phyloP scores from a whole-genome alignment of 2,113 vertebrate genomes.

The Leuciscus idus region DNA sequence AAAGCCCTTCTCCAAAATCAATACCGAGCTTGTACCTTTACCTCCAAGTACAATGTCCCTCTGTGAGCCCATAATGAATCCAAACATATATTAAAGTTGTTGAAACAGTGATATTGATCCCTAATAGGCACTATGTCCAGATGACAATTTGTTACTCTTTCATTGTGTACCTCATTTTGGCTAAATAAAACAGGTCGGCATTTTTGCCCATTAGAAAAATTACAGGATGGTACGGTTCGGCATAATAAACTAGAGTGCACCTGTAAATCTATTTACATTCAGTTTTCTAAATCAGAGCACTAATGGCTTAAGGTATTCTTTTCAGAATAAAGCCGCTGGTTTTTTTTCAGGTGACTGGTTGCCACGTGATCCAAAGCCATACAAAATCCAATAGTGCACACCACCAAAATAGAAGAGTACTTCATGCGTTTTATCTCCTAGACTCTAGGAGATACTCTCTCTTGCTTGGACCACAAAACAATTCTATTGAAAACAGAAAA shows the following conservation, averaged over 20 bases:
- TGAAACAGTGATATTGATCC: slow-evolving; percentile 54
- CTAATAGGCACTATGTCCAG: slow-evolving; percentile 42
- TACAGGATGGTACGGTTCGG: slow-evolving; percentile 13
- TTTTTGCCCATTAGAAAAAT: slow-evolving; percentile 47
- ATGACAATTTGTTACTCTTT: slow-evolving; percentile 51
- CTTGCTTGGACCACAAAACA: not conserved
- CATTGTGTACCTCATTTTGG: slow-evolving; percentile 16
- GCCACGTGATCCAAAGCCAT: slow-evolving; percentile 17
- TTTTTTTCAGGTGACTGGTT: not conserved
- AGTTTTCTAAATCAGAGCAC: slow-evolving; percentile 48
- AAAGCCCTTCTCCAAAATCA: slow-evolving; percentile 41
- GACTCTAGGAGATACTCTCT: no score
- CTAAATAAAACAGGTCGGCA: slow-evolving; percentile 12
- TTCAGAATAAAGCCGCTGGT: not conserved
- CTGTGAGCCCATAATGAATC: slow-evolving; percentile 32
- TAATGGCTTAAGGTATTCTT: slow-evolving; percentile 41
- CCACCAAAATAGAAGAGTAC: not conserved
- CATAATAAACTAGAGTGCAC: slow-evolving; percentile 49
- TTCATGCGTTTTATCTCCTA: not conserved
- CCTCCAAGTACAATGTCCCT: slow-evolving; percentile 3
- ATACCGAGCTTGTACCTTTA: slow-evolving; percentile 24
- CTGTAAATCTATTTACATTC: slow-evolving; percentile 49
- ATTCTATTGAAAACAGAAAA: no score
- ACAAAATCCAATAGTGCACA: not conserved
- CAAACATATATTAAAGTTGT: slow-evolving; percentile 39